Evolutionary conservation across 2,113 vertebrate species (phyloP).

Genomic region (Trematomus loennbergii): DNA sequence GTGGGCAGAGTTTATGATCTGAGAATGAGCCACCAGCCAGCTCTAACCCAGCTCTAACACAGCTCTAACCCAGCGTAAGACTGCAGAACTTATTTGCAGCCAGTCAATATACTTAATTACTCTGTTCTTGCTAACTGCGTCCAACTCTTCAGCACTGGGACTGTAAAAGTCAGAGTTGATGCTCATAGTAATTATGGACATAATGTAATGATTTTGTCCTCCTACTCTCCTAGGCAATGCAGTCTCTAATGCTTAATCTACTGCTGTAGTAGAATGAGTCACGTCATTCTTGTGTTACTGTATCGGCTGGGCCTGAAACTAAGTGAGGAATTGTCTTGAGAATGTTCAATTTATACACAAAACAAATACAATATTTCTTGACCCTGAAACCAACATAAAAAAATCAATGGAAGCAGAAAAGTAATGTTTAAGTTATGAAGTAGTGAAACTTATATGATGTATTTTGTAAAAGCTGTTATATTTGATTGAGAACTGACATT

Average conservation of each 20-base stretch:
- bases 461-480: not conserved
- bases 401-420: not conserved
- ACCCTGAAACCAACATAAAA: not conserved
- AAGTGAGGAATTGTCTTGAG: not conserved
- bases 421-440: not conserved
- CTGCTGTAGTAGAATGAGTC: not conserved
- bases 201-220: conserved; percentile 52
- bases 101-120: conserved; percentile 76
- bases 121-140: conserved; percentile 56
- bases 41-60: conserved; percentile 36
- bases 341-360: not conserved
- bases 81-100: conserved; percentile 51
- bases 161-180: conserved; percentile 50
- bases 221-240: not conserved
- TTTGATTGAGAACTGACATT: not conserved
- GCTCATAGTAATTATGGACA: conserved; percentile 54
- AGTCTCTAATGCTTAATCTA: conserved; percentile 42
- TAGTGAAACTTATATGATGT: not conserved
- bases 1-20: conserved; percentile 65
- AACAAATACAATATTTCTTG: not conserved
- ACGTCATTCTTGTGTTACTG: not conserved
- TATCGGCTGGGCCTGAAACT: not conserved
- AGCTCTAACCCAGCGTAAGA: conserved; percentile 47
- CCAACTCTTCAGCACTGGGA: conserved; percentile 47
- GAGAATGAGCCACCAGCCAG: conserved; percentile 62